These are phyloP conservation scores for Psophia crepitans DNA, from an alignment of 2,113 vertebrate species.

Conservation along the genomic window DNA sequence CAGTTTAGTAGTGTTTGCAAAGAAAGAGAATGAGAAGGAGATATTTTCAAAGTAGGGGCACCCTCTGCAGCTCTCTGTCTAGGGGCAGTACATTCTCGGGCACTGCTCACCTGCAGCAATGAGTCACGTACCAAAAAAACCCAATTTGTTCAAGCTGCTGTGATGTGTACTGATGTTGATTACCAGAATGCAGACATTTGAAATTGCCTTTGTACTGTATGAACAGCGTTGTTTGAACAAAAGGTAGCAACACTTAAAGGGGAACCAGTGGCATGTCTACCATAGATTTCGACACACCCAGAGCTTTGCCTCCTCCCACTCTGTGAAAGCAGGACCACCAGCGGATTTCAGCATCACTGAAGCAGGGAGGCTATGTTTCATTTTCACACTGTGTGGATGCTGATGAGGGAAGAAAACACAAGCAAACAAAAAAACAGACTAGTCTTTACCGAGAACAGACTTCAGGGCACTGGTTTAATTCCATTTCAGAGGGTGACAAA, in stretches of 20 bases:
- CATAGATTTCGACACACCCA: background rate
- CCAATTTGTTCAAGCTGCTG: background rate
- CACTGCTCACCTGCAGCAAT: background rate
- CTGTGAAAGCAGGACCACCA: background rate
- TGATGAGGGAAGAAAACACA: background rate
- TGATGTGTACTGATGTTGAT: background rate
- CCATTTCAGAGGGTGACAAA: conserved; percentile 16
- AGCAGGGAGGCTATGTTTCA: background rate
- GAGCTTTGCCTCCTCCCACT: background rate
- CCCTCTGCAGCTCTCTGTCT: background rate
- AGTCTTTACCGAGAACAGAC: background rate
- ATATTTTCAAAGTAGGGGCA: background rate
- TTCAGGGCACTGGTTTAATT: background rate
- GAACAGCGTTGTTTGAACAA: background rate
- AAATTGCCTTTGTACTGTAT: background rate
- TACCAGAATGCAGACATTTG: background rate
- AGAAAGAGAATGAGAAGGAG: background rate
- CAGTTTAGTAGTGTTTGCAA: conserved; percentile 29
- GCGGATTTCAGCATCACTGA: background rate
- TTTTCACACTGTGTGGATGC: background rate
- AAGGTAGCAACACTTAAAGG: background rate
- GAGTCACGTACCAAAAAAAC: background rate
- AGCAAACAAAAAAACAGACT: background rate
- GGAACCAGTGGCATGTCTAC: background rate
- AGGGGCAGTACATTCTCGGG: background rate